Conservation (phyloP, 1,140 invertebrate species). For the Hirudo medicinalis region DNA sequence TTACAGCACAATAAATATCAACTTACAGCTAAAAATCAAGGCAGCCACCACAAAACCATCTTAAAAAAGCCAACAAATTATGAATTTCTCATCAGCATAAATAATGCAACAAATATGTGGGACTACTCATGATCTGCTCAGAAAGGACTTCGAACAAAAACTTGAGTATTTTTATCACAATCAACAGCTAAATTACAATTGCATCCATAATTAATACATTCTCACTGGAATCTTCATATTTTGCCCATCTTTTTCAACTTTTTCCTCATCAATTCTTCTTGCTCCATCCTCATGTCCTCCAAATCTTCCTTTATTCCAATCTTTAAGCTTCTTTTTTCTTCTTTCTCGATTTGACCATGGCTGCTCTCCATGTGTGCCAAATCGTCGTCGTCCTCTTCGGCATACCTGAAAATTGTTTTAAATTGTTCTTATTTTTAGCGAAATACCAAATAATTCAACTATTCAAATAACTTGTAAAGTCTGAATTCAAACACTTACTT, state of each 20-base stretch:
- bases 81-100: background rate
- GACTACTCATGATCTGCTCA: background rate
- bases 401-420: background rate
- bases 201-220: background rate
- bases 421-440: background rate
- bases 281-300: background rate
- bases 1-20: too few relatives aligned
- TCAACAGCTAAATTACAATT: background rate
- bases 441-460: background rate
- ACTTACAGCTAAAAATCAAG: too few relatives aligned
- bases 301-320: background rate
- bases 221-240: background rate
- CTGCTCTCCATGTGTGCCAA: background rate
- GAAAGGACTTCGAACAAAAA: background rate
- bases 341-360: background rate
- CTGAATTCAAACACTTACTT: background rate
- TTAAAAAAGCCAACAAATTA: too few relatives aligned
- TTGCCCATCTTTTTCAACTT: conserved; percentile 2
- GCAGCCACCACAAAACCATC: too few relatives aligned
- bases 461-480: background rate
- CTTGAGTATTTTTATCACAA: background rate
- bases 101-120: background rate
- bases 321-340: background rate
- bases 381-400: background rate
- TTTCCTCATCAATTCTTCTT: conserved; percentile 3